A percentile compares a stretch with the other conserved stretches of the same genome.
Evolutionary conservation across 2,888 invertebrate species (phyloP).

Genomic region (Caradrina clavipalpis): DNA sequence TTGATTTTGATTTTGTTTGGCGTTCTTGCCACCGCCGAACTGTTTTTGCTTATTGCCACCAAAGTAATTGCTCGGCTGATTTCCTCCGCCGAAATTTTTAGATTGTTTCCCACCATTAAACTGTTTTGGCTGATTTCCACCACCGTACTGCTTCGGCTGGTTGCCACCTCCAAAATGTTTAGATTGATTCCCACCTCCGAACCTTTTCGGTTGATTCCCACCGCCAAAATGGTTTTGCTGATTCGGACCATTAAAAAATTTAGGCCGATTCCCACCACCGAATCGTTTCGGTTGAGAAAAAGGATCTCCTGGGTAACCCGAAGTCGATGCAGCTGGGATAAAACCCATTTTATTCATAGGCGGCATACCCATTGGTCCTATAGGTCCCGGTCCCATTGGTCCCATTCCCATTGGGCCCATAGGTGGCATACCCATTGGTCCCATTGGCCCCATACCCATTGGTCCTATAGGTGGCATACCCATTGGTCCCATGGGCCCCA

Average conservation of each 20-base stretch:
- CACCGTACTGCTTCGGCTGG: neutral
- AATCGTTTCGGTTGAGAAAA: constrained; percentile 9
- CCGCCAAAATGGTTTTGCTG: neutral
- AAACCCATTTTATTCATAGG: neutral
- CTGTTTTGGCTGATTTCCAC: neutral
- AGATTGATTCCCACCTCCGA: neutral
- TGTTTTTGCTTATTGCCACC: neutral
- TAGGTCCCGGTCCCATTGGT: neutral
- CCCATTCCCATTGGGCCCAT: neutral
- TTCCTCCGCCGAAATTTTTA: neutral
- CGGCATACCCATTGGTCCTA: neutral
- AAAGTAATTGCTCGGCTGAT: neutral
- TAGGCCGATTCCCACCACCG: neutral
- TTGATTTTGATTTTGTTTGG: neutral
- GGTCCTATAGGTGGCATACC: neutral
- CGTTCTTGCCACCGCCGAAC: neutral
- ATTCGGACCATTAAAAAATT: neutral
- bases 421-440: neutral
- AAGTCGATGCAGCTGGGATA: neutral
- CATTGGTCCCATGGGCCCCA: neutral
- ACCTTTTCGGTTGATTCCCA: neutral
- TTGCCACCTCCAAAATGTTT: neutral
- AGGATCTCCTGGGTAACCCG: neutral
- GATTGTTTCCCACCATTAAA: neutral
- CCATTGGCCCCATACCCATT: neutral